Evolutionary conservation across 2,113 vertebrate species (phyloP).

Genomic region (Odocoileus virginianus): DNA sequence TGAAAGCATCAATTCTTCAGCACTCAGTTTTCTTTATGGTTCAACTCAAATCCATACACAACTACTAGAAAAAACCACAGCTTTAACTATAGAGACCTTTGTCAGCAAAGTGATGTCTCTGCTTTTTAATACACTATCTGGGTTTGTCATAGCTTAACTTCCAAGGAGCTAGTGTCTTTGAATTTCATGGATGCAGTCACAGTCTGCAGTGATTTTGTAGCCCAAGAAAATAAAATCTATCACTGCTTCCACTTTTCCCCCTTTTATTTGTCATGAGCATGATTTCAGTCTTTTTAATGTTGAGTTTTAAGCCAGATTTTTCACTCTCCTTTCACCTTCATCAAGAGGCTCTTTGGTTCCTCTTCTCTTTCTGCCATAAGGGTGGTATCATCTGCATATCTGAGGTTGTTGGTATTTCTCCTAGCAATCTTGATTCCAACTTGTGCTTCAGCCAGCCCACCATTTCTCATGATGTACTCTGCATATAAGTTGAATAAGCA

Average conservation of each 20-base stretch:
- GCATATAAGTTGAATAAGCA: neutral
- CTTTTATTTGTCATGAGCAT: neutral
- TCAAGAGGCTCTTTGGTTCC: neutral
- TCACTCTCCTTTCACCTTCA: neutral
- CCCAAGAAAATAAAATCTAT: neutral
- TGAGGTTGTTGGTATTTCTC: neutral
- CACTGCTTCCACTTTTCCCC: neutral
- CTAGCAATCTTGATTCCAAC: neutral
- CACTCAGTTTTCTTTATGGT: neutral
- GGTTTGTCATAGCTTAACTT: neutral
- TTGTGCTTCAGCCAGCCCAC: neutral
- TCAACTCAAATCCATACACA: neutral
- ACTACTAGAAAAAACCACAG: neutral
- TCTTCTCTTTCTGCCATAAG: neutral
- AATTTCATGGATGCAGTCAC: neutral
- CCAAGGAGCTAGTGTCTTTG: neutral
- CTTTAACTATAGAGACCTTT: neutral
- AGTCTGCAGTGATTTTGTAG: neutral
- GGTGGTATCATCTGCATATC: neutral
- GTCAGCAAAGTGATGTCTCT: neutral
- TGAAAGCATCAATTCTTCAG: neutral
- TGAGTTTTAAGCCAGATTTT: neutral
- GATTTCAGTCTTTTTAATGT: neutral
- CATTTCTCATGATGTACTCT: neutral
- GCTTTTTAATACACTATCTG: neutral